Conservation (phyloP, 2,888 invertebrate genomes). For the Pasiphila rectangulata region DNA sequence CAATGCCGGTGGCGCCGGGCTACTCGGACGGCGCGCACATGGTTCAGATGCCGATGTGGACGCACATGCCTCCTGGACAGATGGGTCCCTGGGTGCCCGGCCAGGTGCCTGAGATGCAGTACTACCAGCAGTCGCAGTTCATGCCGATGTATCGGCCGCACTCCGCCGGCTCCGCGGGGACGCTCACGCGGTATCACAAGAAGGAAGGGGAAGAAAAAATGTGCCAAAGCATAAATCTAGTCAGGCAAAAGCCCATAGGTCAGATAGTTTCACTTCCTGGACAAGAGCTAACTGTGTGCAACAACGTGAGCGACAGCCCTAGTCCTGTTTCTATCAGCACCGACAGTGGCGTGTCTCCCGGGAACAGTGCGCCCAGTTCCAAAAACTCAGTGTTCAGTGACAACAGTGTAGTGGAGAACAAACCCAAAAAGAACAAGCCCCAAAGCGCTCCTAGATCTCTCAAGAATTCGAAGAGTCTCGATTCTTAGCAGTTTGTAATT, state of each 20-base stretch:
- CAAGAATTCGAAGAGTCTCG: constrained; percentile 76
- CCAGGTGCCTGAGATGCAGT: constrained; percentile 67
- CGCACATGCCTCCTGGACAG: constrained; percentile 56
- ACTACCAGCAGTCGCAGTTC: constrained; percentile 71
- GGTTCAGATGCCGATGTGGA: constrained; percentile 72
- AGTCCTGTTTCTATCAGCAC: constrained; percentile 72
- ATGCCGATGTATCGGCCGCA: constrained; percentile 71
- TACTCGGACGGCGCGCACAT: constrained; percentile 63
- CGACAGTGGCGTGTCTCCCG: constrained; percentile 72
- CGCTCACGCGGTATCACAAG: constrained; percentile 70
- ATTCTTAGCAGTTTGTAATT: constrained; percentile 76
- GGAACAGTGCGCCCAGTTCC: constrained; percentile 65
- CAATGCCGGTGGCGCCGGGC: constrained; percentile 56
- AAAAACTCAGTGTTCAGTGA: constrained; percentile 63
- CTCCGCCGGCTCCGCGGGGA: constrained; percentile 75
- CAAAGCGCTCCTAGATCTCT: constrained; percentile 61
- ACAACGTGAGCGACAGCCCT: constrained; percentile 66
- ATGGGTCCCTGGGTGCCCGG: constrained; percentile 68
- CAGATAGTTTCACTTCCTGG: constrained; percentile 73
- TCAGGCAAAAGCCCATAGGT: constrained; percentile 75
- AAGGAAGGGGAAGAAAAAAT: constrained; percentile 62
- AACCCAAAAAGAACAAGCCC: constrained; percentile 63
- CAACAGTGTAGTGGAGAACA: constrained; percentile 51
- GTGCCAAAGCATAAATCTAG: constrained; percentile 79
- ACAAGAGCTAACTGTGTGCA: constrained; percentile 73